Conservation (phyloP, 2,113 vertebrate species). For the Camelus bactrianus region DNA sequence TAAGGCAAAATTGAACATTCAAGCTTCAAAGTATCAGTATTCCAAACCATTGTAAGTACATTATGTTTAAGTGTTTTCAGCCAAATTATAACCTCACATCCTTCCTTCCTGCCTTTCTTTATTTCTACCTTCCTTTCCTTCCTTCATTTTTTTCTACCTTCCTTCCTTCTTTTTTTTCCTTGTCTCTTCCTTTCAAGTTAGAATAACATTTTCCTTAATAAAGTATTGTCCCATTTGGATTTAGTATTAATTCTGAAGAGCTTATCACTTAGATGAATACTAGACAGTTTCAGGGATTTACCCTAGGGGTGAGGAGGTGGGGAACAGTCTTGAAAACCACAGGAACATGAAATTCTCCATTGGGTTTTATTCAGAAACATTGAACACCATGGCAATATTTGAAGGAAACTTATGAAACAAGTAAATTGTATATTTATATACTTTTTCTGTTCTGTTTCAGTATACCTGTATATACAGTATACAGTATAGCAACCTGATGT, state of each 20-base stretch:
- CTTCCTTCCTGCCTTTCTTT: neutral
- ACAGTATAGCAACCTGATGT: neutral
- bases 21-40: neutral
- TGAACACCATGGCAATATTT: neutral
- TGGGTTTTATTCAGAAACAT: neutral
- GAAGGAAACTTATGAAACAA: neutral
- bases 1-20: conserved; percentile 42
- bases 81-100: neutral
- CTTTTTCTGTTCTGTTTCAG: neutral
- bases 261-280: neutral
- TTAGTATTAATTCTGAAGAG: neutral
- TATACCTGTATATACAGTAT: neutral
- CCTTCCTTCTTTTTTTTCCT: neutral
- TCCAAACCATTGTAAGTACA: neutral
- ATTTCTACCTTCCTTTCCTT: neutral
- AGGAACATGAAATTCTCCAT: neutral
- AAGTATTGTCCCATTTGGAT: neutral
- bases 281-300: neutral
- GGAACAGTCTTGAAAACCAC: neutral
- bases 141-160: neutral
- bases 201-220: neutral
- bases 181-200: neutral
- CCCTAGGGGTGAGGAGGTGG: rapidly evolving
- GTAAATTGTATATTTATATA: neutral
- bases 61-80: conserved; percentile 40